Evolutionary conservation across 2,888 invertebrate species (phyloP).

Genomic region (Netelia virgata): DNA sequence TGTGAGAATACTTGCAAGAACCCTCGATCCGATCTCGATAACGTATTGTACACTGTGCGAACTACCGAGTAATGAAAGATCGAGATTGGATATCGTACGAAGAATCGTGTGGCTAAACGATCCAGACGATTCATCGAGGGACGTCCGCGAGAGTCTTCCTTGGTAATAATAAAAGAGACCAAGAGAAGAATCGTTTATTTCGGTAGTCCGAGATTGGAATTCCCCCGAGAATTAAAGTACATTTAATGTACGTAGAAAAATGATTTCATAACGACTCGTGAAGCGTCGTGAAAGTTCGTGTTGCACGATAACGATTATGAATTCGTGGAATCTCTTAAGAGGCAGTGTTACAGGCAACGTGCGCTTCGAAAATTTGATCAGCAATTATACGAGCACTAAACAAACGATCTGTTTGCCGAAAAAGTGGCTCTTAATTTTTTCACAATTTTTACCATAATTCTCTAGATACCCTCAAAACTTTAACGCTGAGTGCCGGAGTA

Average conservation of each 20-base stretch:
- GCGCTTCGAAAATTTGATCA: too few relatives aligned
- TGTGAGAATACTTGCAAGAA: slow-evolving; percentile 34
- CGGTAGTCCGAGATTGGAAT: slow-evolving; percentile 3
- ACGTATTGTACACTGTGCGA: neutral
- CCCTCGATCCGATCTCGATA: slow-evolving; percentile 36
- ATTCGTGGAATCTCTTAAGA: too few relatives aligned
- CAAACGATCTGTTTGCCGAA: too few relatives aligned
- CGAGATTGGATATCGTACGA: slow-evolving; percentile 1
- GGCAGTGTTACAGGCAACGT: too few relatives aligned
- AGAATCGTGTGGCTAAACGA: slow-evolving; percentile 17
- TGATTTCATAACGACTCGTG: too few relatives aligned
- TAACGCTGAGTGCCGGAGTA: too few relatives aligned
- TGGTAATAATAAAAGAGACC: neutral
- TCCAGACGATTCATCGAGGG: slow-evolving; percentile 12
- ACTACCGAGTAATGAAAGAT: slow-evolving; percentile 7
- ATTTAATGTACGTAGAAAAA: neutral
- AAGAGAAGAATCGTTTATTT: slow-evolving; percentile 2
- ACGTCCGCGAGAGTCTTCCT: neutral
- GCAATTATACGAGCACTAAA: too few relatives aligned
- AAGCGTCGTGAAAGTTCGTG: too few relatives aligned
- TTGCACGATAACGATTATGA: too few relatives aligned
- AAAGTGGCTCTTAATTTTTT: too few relatives aligned
- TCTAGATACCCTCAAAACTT: too few relatives aligned
- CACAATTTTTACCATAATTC: too few relatives aligned
- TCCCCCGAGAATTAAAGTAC: neutral